Evolutionary conservation across 2,113 vertebrate genomes (phyloP), one percentile per base, ranked within the genome.

Genomic region (Actinemys pallida): DNA sequence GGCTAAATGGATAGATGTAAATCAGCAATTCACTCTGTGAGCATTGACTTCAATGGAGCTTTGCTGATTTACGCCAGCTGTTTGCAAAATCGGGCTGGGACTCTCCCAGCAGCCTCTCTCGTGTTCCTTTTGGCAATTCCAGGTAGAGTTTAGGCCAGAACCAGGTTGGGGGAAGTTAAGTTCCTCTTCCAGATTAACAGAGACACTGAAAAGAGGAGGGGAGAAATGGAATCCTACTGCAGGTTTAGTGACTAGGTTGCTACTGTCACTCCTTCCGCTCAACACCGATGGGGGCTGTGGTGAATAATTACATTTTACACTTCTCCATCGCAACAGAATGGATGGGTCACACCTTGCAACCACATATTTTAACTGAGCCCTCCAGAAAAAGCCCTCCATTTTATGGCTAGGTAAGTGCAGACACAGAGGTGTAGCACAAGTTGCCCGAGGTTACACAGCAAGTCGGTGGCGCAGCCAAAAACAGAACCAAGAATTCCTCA

Each of bases 401-500:
- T 29, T 59, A 11, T 29, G 27, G 57, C 25, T 29, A 59, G 57
- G 25, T 25, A 56, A 25, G 17, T 59, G 25, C 12, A 59, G 27
- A 3, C 27, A 29, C 57, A 59, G 57, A 59, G 25, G 11, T 3
- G 10, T 59, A 59, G 57, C 14, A n/a, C 86, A 45, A 1, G 83
- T 82, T 81, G 81, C 80, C 31, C 52, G 59, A 90, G 59, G 20
- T 4, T 5, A 81, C 78, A 65, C 35, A n/a, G 47, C 62, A 56
- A 25, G 50, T 42, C 57, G 47, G 65, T 85, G 80, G 59, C n/a
- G 31, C 8, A 79, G 82, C 81, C 76, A 49, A 93, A 65, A 27
- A 45, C 31, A 90, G 80, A 89, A 45, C 54, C 80, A 59, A 27
- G 78, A 94, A 62, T 42, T 94, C 90, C 31, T 94, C 93, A 92